Evolutionary conservation across 2,113 vertebrate genomes (phyloP).

Genomic region (Cricetomys ansorgei): DNA sequence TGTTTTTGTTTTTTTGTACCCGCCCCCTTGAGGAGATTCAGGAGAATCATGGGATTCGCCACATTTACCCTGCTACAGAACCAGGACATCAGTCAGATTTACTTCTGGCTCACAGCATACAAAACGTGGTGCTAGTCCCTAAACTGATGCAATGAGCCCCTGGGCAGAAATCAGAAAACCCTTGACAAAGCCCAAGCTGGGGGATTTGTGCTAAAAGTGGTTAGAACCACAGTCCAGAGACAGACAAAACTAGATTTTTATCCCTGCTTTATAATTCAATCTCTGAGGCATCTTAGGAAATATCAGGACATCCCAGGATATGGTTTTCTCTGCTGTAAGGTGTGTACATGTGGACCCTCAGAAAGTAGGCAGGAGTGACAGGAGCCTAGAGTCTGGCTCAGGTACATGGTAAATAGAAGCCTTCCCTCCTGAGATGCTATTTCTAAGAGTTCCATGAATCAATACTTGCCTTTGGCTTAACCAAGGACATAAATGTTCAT

Average conservation of each 20-base stretch:
- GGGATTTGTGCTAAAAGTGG: not conserved
- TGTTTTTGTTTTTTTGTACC: not conserved
- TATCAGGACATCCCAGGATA: rapidly evolving
- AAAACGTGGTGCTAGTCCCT: not conserved
- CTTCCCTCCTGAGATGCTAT: not conserved
- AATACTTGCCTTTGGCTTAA: slow-evolving; percentile 60
- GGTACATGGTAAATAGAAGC: not conserved
- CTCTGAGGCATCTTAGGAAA: not conserved
- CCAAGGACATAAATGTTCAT: not conserved
- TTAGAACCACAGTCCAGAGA: not conserved
- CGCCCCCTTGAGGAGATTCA: not conserved
- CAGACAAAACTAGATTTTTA: not conserved
- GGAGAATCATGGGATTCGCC: not conserved
- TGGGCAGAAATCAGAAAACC: not conserved
- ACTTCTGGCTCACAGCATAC: not conserved
- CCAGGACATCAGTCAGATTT: not conserved
- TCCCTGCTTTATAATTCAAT: not conserved
- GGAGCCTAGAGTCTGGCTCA: not conserved
- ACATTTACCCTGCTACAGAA: not conserved
- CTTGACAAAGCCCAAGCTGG: not conserved
- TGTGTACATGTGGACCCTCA: no score
- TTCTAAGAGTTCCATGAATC: not conserved
- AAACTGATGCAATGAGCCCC: not conserved
- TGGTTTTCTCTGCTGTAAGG: not conserved
- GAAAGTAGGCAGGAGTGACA: not conserved